Base-by-base conservation (phyloP, 2,113 vertebrate genomes). In the Anhinga anhinga region DNA sequence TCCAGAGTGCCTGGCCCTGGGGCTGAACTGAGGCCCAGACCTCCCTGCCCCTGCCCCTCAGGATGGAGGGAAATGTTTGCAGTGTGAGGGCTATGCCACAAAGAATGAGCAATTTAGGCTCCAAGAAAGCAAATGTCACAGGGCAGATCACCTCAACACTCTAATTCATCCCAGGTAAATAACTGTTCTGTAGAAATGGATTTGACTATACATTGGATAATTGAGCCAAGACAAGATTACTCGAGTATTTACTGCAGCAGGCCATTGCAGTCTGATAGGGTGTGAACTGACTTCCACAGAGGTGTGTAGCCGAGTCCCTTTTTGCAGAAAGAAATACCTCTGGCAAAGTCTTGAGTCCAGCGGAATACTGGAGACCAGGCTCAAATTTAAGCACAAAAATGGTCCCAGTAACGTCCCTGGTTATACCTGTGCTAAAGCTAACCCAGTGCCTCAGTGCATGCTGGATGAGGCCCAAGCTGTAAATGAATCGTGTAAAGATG, bases 361-460 rank as follows among this genome's bases (percentile, higher is more conserved):
- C 40, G 49, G 26, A 93, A 79, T 49, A 77, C 19, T 81, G 52
- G 53, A 77, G 67, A 66, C 12, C 9, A 82, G 59, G 67, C 26
- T 86, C 44, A 93, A 83, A 91, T 88, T 73, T 80, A 92, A 74
- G 58, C n/a, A 81, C 34, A 45, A 58, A 86, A 83, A 26, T 17
- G 29, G 29, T 83, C 32, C 62, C 25, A 78, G 53, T 55, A 82
- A 47, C 0, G 0, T 86, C 38, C 26, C 47, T 73, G 1, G 1
- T 88, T 40, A 45, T 88, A 42, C 50, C 67, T 73, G 34, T 80
- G 63, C 74, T 81, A 55, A 59, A 77, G 34, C 50, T 89, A 93
- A 52, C 29, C 5, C 38, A 42, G 55, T 58, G 47, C 32, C 13
- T 92, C 88, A 69, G 56, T n/a, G 59, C 44, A 30, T 19, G 72